Evolutionary conservation across 2,888 invertebrate species (phyloP).

Genomic region (Embidobia sp.): DNA sequence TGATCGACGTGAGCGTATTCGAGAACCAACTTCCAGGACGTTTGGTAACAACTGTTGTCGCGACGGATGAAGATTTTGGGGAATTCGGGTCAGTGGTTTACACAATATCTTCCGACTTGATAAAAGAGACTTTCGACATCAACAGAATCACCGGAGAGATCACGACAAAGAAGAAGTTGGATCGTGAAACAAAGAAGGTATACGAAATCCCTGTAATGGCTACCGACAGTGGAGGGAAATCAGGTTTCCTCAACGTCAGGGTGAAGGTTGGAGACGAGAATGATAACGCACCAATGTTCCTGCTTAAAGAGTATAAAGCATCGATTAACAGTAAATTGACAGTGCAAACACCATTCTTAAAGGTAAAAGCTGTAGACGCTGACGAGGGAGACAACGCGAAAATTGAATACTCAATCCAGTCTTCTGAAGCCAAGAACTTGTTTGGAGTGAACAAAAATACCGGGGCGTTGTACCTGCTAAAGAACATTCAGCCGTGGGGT

Average conservation of each 20-base stretch:
- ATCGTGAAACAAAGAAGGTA: conserved; percentile 87
- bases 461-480: conserved; percentile 88
- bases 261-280: conserved; percentile 92
- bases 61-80: conserved; percentile 91
- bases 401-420: conserved; percentile 88
- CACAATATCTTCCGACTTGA: conserved; percentile 88
- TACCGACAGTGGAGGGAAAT: conserved; percentile 90
- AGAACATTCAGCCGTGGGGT: conserved; percentile 84
- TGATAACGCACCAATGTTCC: conserved; percentile 91
- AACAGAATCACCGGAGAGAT: conserved; percentile 88
- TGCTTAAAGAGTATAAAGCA: conserved; percentile 89
- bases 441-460: conserved; percentile 89
- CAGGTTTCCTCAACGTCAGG: conserved; percentile 88
- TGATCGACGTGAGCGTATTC: conserved; percentile 89
- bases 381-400: conserved; percentile 89
- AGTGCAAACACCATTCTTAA: conserved; percentile 84
- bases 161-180: conserved; percentile 86
- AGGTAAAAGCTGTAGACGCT: conserved; percentile 88
- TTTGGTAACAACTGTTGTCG: conserved; percentile 88
- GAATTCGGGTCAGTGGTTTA: conserved; percentile 89
- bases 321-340: conserved; percentile 85
- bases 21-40: conserved; percentile 92
- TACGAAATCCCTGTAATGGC: conserved; percentile 92
- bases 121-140: conserved; percentile 88
- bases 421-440: conserved; percentile 84